phyloP scores from a whole-genome alignment of 2,113 vertebrate genomes.

The Spilogale gracilis region DNA sequence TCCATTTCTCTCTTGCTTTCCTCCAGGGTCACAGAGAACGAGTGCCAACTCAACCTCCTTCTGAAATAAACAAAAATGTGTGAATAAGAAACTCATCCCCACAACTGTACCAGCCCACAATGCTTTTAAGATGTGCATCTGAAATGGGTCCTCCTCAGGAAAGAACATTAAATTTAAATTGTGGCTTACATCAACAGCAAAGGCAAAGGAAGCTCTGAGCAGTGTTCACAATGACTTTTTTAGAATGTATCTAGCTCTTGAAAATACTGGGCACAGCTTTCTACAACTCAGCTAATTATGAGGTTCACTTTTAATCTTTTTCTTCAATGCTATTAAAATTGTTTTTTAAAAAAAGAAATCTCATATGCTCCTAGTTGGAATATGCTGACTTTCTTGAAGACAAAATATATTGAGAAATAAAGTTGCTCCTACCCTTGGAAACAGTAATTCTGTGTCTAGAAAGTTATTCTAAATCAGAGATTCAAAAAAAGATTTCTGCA shows the following conservation, averaged over 20 bases:
- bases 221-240: neutral
- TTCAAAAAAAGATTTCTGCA: neutral
- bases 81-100: slow-evolving; percentile 21
- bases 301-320: slow-evolving; percentile 23
- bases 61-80: slow-evolving; percentile 7
- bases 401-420: neutral
- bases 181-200: neutral
- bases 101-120: neutral
- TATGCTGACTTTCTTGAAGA: slow-evolving; percentile 12
- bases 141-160: neutral
- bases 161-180: neutral
- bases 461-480: slow-evolving; percentile 50
- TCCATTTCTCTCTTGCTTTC: neutral
- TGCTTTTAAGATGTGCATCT: neutral
- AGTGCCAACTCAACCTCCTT: neutral
- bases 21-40: neutral
- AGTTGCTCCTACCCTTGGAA: neutral
- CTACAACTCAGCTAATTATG: slow-evolving; percentile 12
- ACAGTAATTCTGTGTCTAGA: neutral
- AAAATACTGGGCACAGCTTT: neutral
- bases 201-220: neutral
- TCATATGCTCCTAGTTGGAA: neutral
- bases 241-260: neutral
- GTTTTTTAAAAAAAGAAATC: neutral
- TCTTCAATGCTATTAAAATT: slow-evolving; percentile 29